A percentile compares a stretch with the other conserved stretches of the same genome.
These are phyloP conservation scores for Pimpla rufipes DNA, from an alignment of 2,888 invertebrate species.

Conservation along the genomic window DNA sequence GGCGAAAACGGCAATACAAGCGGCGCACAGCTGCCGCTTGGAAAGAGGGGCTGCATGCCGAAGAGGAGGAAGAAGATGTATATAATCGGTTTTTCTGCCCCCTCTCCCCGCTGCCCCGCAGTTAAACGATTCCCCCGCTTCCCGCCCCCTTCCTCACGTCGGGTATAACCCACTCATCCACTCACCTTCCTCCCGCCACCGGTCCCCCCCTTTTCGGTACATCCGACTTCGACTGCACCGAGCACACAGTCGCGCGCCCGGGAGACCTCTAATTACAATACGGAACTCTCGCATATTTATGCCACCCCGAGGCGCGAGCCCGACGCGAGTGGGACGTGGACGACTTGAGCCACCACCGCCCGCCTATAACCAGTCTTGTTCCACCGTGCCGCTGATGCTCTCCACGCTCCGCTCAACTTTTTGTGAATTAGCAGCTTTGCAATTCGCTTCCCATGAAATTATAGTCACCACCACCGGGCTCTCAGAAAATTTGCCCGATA, in stretches of 20 bases:
- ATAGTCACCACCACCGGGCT: constrained; percentile 13
- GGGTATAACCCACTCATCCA: constrained; percentile 54
- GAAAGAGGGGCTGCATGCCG: constrained; percentile 8
- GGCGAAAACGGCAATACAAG: constrained; percentile 60
- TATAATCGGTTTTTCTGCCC: constrained; percentile 43
- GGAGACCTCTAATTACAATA: constrained; percentile 69
- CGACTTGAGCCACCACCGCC: constrained; percentile 32
- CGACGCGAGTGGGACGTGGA: constrained; percentile 37
- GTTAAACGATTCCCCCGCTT: constrained; percentile 17
- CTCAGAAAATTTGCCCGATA: background rate
- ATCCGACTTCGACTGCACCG: constrained; percentile 52
- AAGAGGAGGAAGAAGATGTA: constrained; percentile 32
- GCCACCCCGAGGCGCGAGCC: constrained; percentile 44
- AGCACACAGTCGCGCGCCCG: constrained; percentile 43
- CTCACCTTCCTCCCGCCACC: constrained; percentile 39
- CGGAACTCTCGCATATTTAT: constrained; percentile 67
- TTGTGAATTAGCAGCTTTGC: constrained; percentile 32
- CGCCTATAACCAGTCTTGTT: background rate
- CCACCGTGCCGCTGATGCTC: background rate
- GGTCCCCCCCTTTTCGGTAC: constrained; percentile 56
- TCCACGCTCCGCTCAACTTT: constrained; percentile 28
- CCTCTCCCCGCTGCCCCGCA: background rate
- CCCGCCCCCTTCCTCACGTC: constrained; percentile 22
- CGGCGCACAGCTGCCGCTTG: constrained; percentile 5
- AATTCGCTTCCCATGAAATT: constrained; percentile 39